Percentiles rank a stretch among this genome's conserved stretches.
Evolutionary conservation across 2,888 invertebrate species (phyloP).

Genomic region (Diachrysia chrysitis): DNA sequence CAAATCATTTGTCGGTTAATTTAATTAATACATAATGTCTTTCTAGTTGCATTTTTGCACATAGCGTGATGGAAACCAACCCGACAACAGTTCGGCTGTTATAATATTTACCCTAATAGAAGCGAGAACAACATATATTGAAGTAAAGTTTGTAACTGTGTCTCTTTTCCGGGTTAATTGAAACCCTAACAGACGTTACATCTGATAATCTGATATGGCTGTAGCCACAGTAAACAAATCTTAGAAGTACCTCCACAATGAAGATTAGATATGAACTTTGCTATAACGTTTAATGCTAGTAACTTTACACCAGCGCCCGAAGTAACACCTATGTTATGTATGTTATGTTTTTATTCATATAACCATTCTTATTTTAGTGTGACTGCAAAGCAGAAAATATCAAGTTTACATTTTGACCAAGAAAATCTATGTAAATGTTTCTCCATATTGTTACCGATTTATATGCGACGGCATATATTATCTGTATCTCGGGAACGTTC

Average conservation of each 20-base stretch:
- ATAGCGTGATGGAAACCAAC: too few relatives aligned
- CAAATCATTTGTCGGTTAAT: too few relatives aligned
- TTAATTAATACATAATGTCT: too few relatives aligned
- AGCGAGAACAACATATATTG: background rate
- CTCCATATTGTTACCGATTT: slow-evolving; percentile 71
- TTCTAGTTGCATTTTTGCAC: too few relatives aligned
- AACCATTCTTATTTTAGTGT: slow-evolving; percentile 45
- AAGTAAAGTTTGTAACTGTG: background rate
- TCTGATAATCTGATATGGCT: too few relatives aligned
- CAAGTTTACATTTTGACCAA: slow-evolving; percentile 71
- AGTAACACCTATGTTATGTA: background rate
- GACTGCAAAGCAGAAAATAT: slow-evolving; percentile 53
- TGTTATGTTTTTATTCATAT: slow-evolving; percentile 27
- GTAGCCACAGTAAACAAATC: background rate
- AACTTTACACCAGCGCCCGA: slow-evolving; percentile 1
- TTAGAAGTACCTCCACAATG: background rate
- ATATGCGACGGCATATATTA: slow-evolving; percentile 70
- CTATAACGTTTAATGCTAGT: background rate
- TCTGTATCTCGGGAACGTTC: slow-evolving; percentile 62
- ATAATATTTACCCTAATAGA: background rate
- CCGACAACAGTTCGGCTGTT: background rate
- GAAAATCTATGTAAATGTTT: slow-evolving; percentile 72
- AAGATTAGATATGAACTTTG: background rate
- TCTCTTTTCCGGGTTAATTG: background rate
- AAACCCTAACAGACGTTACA: background rate